phyloP scores from a whole-genome alignment of 2,113 vertebrate species.

The Chloropsis hardwickii region DNA sequence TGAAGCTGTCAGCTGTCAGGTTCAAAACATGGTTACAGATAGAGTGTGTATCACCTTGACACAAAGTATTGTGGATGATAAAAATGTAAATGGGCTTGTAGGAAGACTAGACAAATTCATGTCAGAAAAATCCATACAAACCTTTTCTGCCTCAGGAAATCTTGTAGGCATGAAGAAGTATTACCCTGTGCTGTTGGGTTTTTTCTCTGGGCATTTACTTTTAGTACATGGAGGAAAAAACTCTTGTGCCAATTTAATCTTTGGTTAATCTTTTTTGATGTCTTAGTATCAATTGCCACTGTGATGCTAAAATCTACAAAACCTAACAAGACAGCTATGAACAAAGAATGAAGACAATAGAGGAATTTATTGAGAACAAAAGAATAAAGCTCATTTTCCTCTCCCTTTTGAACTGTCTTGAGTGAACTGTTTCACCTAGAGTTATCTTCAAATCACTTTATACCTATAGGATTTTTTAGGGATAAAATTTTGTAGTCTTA shows the following conservation, averaged over 20 bases:
- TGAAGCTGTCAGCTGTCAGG: slow-evolving; percentile 48
- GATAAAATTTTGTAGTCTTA: neutral
- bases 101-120: slow-evolving; percentile 19
- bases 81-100: slow-evolving; percentile 42
- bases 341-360: neutral
- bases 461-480: neutral
- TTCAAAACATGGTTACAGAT: slow-evolving; percentile 20
- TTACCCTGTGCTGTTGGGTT: neutral
- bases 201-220: neutral
- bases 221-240: neutral
- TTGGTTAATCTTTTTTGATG: neutral
- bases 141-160: neutral
- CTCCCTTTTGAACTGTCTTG: neutral
- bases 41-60: slow-evolving; percentile 4
- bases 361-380: neutral
- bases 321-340: neutral
- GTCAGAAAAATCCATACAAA: slow-evolving; percentile 35
- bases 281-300: neutral
- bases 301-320: neutral
- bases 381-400: neutral
- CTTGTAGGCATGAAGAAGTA: neutral
- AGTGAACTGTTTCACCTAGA: neutral
- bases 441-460: neutral
- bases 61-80: neutral
- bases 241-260: neutral